A percentile compares a stretch with the other conserved stretches of the same genome.
Conservation (phyloP, 2,113 vertebrate species). For the Syngnathoides biaculeatus region DNA sequence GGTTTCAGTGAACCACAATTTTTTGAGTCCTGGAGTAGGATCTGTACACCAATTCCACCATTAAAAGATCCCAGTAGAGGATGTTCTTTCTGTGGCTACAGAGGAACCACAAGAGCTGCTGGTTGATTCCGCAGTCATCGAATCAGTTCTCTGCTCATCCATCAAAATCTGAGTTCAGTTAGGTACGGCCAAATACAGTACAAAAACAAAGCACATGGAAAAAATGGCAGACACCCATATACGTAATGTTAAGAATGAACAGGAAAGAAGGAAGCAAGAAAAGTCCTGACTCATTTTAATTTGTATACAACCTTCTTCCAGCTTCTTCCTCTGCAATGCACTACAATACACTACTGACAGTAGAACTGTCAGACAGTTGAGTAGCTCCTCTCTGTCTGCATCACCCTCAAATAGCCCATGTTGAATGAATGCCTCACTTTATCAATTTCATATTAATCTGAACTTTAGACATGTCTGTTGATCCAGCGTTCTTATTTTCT, state of each 20-base stretch:
- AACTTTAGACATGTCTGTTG: neutral
- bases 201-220: neutral
- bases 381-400: neutral
- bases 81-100: neutral
- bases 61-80: neutral
- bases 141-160: neutral
- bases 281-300: neutral
- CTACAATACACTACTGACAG: neutral
- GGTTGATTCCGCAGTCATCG: neutral
- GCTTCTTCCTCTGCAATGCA: neutral
- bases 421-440: neutral
- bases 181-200: neutral
- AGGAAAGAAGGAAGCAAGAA: neutral
- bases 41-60: neutral
- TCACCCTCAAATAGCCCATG: neutral
- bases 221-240: neutral
- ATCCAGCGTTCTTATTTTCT: too few relatives aligned
- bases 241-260: neutral
- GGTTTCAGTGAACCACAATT: neutral
- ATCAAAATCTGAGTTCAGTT: neutral
- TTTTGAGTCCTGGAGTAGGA: neutral
- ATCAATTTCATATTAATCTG: neutral
- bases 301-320: neutral
- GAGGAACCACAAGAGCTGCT: neutral
- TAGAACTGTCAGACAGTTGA: neutral